Percentiles rank a stretch among this genome's conserved stretches.
Evolutionary conservation across 1,140 invertebrate species (phyloP).

Genomic region (Branchinecta lindahli): DNA sequence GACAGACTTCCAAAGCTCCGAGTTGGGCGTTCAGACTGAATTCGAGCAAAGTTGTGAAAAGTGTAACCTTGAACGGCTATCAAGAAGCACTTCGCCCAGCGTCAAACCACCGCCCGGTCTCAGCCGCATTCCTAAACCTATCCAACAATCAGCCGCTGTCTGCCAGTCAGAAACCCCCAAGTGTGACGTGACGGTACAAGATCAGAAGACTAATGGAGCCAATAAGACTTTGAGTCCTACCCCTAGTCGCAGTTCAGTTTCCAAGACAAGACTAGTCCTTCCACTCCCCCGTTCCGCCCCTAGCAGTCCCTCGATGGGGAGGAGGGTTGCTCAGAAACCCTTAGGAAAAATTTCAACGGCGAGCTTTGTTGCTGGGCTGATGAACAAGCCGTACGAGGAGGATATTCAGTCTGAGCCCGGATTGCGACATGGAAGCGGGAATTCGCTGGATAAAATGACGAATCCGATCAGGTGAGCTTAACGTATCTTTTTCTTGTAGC

Average conservation of each 20-base stretch:
- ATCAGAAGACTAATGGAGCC: not conserved
- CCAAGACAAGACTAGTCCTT: not conserved
- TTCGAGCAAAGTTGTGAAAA: not conserved
- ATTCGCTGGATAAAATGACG: not conserved
- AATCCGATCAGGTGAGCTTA: not conserved
- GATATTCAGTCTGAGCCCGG: not conserved
- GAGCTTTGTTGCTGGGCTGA: slow-evolving; percentile 2
- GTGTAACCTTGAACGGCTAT: not conserved
- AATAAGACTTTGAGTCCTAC: not conserved
- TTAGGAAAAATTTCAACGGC: not conserved
- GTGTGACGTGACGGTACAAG: not conserved
- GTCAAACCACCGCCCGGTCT: not conserved
- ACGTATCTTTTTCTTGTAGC: no score
- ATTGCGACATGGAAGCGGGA: not conserved
- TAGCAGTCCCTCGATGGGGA: not conserved
- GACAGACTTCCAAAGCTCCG: no score
- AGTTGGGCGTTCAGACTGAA: not conserved
- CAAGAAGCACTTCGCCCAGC: not conserved
- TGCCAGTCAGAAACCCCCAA: not conserved
- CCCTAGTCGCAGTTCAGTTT: not conserved
- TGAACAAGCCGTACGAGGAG: not conserved
- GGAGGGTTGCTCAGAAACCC: not conserved
- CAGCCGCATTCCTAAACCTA: not conserved
- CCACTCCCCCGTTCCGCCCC: not conserved
- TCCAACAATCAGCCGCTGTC: not conserved